Evolutionary conservation across 2,797 vertebrate genomes (phyloP), one percentile per base, ranked within the genome.

Genomic region (Enteromius fasciolatus): DNA sequence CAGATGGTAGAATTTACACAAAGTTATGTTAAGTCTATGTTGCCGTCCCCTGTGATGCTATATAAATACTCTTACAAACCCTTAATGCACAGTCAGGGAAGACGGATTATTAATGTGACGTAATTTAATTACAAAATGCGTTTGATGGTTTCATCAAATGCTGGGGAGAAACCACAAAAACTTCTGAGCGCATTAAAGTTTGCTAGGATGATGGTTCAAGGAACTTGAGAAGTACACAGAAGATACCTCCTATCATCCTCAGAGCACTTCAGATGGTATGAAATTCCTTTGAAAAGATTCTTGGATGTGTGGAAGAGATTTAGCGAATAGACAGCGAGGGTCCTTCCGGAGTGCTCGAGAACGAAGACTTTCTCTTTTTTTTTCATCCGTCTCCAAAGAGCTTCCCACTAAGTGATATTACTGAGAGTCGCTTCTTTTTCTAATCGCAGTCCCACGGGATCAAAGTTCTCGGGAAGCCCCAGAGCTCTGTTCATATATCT

Each of bases 381-480:
- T 59, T 41, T 76, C 18, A 61, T 69, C 28, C 28, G 3, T 69
- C 64, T 76, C 64, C 39, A 77, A 77, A 83, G 52, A 69, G n/a
- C 52, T 77, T 70, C 52, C 69, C 50, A 83, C 64, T 83, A 77
- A 82, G 66, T 61, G 54, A 83, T 76, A 77, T 83, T 70, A 76
- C 74, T 59, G 44, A 66, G 36, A 76, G 39, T 69, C 25, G 25
- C 39, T 82, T 59, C 64, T 80, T 81, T 74, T 80, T 72, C 63
- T 69, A 77, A 70, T 83, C 66, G 52, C 50, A 25, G 52, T 70
- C 50, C 39, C 41, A 61, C n/a, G 48, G 81, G 73, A 76, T 77
- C 81, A 83, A 83, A 83, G 74, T 61, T 77, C 64, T n/a, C 23
- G 3, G 52, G 50, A 82, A 48, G 36, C 63, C 63, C 73, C 39